These are phyloP conservation scores for Microplitis manilae DNA, from an alignment of 2,888 invertebrate genomes.

Conservation along the genomic window DNA sequence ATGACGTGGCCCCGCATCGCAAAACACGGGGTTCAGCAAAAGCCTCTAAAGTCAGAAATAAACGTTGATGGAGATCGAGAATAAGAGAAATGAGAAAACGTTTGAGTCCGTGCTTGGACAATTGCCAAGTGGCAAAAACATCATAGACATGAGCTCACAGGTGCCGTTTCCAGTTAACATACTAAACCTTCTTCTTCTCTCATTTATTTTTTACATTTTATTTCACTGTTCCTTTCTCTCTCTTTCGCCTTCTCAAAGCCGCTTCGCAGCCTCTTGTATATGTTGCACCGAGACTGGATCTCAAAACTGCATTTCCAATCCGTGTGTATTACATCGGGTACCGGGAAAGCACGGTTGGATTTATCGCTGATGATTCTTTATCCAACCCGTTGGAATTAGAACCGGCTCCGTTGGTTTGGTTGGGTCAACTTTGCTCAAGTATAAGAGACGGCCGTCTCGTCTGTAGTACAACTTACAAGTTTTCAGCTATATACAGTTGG, in stretches of 20 bases:
- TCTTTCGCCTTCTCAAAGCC: background rate
- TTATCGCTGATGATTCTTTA: conserved; percentile 29
- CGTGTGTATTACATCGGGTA: background rate
- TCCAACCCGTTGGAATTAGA: conserved; percentile 34
- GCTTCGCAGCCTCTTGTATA: background rate
- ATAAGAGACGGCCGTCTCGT: background rate
- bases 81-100: conserved; percentile 12
- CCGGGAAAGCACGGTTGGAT: conserved; percentile 15
- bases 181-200: background rate
- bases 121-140: conserved; percentile 37
- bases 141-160: conserved; percentile 38
- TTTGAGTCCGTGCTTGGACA: conserved; percentile 27
- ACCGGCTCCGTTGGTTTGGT: conserved; percentile 38
- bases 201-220: background rate
- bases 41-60: conserved; percentile 4
- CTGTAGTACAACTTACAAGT: conserved; percentile 4
- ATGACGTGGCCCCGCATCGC: no score
- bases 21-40: background rate
- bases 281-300: background rate
- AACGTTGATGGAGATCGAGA: background rate
- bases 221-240: background rate
- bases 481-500: background rate
- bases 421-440: conserved; percentile 1
- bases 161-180: conserved; percentile 26
- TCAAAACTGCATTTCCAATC: background rate